Evolutionary conservation across 2,888 invertebrate species (phyloP).

Genomic region (Clanis bilineata): DNA sequence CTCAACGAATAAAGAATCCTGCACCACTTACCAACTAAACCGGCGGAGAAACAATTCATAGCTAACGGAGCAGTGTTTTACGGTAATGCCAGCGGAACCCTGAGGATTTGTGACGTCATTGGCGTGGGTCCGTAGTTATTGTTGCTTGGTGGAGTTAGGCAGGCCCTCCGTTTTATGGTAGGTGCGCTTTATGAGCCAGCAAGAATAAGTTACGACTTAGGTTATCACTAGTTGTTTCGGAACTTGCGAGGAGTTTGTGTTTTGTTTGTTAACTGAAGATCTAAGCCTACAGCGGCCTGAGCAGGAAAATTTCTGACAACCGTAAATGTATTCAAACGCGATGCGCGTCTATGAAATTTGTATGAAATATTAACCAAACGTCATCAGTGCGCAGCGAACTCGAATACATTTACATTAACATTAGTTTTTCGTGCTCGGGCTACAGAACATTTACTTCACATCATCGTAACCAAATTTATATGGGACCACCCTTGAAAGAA

Average conservation of each 20-base stretch:
- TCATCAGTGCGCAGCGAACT: too few relatives aligned
- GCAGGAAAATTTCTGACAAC: too few relatives aligned
- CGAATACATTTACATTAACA: too few relatives aligned
- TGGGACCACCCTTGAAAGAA: too few relatives aligned
- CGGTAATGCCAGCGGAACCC: slow-evolving; percentile 31
- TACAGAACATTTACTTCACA: too few relatives aligned
- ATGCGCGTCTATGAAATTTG: too few relatives aligned
- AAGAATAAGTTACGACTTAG: not conserved
- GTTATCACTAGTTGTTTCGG: not conserved
- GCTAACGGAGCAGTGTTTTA: slow-evolving; percentile 40
- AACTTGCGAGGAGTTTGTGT: not conserved
- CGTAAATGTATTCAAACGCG: too few relatives aligned
- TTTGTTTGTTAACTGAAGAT: not conserved
- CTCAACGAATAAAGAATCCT: not conserved
- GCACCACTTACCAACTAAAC: slow-evolving; percentile 28
- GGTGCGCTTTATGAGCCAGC: slow-evolving; percentile 32
- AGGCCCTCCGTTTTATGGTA: slow-evolving; percentile 37
- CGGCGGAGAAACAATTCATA: slow-evolving; percentile 38
- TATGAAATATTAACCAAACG: too few relatives aligned
- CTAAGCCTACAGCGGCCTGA: too few relatives aligned
- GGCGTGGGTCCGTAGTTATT: slow-evolving; percentile 35
- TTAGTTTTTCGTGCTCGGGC: too few relatives aligned
- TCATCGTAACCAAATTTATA: too few relatives aligned
- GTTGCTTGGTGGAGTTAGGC: slow-evolving; percentile 29
- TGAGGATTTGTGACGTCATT: slow-evolving; percentile 48